phyloP scores from a whole-genome alignment of 2,797 vertebrate species.

The Dryobates pubescens region DNA sequence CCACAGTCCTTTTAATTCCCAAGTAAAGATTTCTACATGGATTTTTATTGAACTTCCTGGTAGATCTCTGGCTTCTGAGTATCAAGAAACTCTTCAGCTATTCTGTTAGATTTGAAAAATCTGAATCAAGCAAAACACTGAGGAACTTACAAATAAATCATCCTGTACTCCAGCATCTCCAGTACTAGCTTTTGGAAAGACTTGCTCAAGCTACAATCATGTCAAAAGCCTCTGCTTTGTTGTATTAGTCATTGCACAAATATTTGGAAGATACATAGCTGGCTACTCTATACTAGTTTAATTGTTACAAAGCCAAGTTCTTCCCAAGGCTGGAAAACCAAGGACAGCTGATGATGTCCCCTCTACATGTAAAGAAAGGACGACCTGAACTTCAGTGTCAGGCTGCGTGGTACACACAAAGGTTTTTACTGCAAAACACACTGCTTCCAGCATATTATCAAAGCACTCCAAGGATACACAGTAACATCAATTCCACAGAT shows the following conservation, averaged over 20 bases:
- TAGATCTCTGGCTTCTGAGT: not conserved
- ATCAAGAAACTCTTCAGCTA: not conserved
- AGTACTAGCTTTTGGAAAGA: not conserved
- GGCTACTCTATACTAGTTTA: not conserved
- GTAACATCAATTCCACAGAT: not conserved
- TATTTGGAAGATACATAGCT: slow-evolving; percentile 16
- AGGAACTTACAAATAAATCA: not conserved
- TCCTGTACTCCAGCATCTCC: not conserved
- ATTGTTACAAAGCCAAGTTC: slow-evolving; percentile 32
- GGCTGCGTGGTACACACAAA: not conserved
- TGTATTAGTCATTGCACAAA: slow-evolving; percentile 43
- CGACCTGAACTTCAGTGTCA: not conserved
- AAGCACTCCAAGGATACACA: not conserved
- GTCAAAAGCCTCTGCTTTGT: slow-evolving; percentile 28
- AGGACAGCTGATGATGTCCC: not conserved
- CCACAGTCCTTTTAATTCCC: not conserved
- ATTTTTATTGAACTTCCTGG: too few relatives aligned
- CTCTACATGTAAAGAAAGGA: not conserved
- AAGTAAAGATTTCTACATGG: too few relatives aligned
- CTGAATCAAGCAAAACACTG: not conserved
- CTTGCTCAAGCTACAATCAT: slow-evolving; percentile 15
- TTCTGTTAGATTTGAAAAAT: not conserved
- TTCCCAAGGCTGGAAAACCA: slow-evolving; percentile 7
- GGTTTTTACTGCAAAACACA: not conserved
- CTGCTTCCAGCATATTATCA: not conserved